Evolutionary conservation across 2,888 invertebrate genomes (phyloP).

Genomic region (Pseudeuparius sepicola): DNA sequence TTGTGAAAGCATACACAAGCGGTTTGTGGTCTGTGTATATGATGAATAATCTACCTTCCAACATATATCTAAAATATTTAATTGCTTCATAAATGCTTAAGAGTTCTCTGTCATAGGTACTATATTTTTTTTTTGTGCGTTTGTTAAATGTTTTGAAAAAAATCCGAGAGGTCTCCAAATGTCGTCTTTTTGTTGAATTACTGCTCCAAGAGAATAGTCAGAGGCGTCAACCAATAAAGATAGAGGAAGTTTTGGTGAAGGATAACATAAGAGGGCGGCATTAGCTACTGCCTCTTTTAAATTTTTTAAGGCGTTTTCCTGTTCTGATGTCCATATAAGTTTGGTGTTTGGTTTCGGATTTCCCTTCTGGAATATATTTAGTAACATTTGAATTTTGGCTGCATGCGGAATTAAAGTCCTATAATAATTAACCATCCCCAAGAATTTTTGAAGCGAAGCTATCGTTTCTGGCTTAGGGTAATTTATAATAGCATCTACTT

Average conservation of each 20-base stretch:
- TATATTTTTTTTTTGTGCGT: conserved; percentile 29
- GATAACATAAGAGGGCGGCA: conserved; percentile 15
- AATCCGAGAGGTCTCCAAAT: conserved; percentile 16
- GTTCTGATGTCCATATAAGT: conserved; percentile 16
- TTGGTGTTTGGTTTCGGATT: conserved; percentile 5
- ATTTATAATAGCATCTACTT: conserved; percentile 27
- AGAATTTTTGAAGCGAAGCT: conserved; percentile 15
- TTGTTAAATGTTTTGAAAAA: conserved; percentile 12
- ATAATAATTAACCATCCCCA: conserved; percentile 21
- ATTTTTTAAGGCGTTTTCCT: no score
- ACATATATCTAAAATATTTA: conserved; percentile 31
- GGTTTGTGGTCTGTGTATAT: conserved; percentile 34
- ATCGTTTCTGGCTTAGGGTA: conserved; percentile 20
- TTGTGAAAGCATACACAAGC: conserved; percentile 8
- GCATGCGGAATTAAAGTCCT: conserved; percentile 16
- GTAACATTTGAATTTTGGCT: conserved; percentile 15
- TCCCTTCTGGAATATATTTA: conserved; percentile 10
- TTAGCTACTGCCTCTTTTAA: conserved; percentile 14
- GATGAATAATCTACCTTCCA: conserved; percentile 32
- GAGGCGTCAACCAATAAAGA: conserved; percentile 33
- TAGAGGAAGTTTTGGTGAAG: conserved; percentile 22
- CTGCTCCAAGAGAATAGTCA: conserved; percentile 20
- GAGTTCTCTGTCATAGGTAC: conserved; percentile 36
- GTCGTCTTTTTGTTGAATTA: conserved; percentile 12
- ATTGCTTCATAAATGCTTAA: conserved; percentile 33